Evolutionary conservation across 2,888 invertebrate genomes (phyloP), one percentile per base, ranked within the genome.

Genomic region (Vanessa cardui): DNA sequence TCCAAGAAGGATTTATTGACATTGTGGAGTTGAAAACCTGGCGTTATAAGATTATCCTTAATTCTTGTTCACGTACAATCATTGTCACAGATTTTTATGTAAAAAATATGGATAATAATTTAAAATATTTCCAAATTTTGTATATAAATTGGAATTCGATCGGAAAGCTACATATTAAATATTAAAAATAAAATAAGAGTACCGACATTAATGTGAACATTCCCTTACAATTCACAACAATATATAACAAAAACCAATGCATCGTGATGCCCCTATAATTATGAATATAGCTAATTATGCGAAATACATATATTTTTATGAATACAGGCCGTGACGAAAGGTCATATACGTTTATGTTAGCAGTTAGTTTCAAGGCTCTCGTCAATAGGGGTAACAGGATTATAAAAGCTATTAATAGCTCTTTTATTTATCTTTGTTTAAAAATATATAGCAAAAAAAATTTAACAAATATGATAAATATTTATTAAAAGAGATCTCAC

Each of bases 281-380:
- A 70, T 58, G 56, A 63, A 56, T 44, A 31, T 44, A 21, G 54
- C 59, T 66, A 58, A 60, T 66, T 60, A 68, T 62, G 56, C 52
- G 54, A 63, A 44, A 18, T 64, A 66, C 56, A 46, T 54, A 49
- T 66, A 60, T 62, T 54, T 61, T 64, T 71, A 66, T 66, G 59
- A 71, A 66, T 60, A 68, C 66, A 58, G 64, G 49, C 71, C 71
- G 58, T 69, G 71, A 71, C 39, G 1, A 64, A 59, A 71, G 71
- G 71, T 69, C 69, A 33, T 20, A n/a, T 39, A 5, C 33, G 47
- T 21, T 60, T 60, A 61, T 54, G 61, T 58, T 20, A 47, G 56
- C 61, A 60, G 45, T 60, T 63, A 70, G 31, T 52, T 46, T 49
- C 63, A 63, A 69, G 70, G 67, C 66, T 58, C 44, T 44, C 12